Base-by-base conservation (phyloP, 2,113 vertebrate species). In the Ptilorrhoa leucosticta region DNA sequence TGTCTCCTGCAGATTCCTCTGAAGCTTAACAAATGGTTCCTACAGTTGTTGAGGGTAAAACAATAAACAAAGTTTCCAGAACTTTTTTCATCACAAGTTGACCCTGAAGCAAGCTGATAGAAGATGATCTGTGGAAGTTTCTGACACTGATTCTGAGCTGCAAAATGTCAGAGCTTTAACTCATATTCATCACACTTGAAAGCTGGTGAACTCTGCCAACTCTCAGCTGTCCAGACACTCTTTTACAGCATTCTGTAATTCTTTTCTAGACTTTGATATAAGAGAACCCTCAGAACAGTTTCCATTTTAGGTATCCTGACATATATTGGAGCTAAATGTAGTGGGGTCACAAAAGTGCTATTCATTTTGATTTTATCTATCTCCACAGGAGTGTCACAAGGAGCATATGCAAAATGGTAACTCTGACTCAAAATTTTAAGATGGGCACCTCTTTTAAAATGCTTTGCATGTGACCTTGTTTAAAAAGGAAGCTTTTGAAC, bases 11-110 rank as follows among this genome's bases (percentile, higher is more conserved):
- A 89, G 60, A 73, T 58, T 94, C 18, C 47, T 61, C 58, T 77
- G 50, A 77, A 83, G 26, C 65, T 23, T 87, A 71, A 47, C 45
- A 80, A 72, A 61, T 42, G 10, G 1, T n/a, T 91, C 44, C 79
- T 61, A 76, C 8, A 57, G 23, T 65, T 94, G 20, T 39, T 80
- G 87, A 61, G 19, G 26, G 15, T 72, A 53, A 90, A 95, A 87
- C 7, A 82, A 35, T 17, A 82, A 91, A 42, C 10, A 61, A 47
- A 45, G 19, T 44, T 78, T 65, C 94, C 33, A 27, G 21, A 61
- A 60, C 13, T 15, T 3, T 76, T 87, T 79, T 72, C 26, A 13
- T 39, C 45, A 39, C 13, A 72, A 37, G 18, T 15, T 33, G 26
- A 39, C 23, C 13, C 27, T 51, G 24, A 81, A 44, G 5, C 28